Base-by-base conservation (phyloP, 2,888 invertebrate genomes). In the Cyrtodaria siliqua region DNA sequence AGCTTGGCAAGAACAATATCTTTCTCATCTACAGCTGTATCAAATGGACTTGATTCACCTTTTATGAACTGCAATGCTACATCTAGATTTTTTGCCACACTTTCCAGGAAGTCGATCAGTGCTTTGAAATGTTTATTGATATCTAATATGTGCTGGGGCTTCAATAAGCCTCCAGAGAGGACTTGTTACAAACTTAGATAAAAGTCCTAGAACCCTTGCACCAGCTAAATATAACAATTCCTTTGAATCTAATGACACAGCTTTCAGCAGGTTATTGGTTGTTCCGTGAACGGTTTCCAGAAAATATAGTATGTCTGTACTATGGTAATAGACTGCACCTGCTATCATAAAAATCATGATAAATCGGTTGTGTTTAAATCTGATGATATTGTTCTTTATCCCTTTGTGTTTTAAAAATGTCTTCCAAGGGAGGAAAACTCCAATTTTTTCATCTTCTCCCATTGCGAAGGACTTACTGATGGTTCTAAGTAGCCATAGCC, bases 381-480 rank as follows among this genome's bases (percentile, higher is more conserved):
- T n/a, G 16, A 59, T 18, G 4, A 59, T 50, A 12, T 38, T 4
- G 40, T 59, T 59, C 1, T 23, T 49, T 24, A 42, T 33, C 12
- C 23, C 20, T 16, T 55, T 56, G 20, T 62, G 38, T 33, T 49
- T 53, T 4, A 72, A 24, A 33, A 42, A 72, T 29, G 72, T 66
- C 42, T 66, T 57, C 64, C 64, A 72, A 4, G 29, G 29, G 2
- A 52, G 38, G 44, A 23, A 52, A 1, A 40, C 57, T 27, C 66
- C 72, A 64, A 53, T 66, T 40, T 72, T 72, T 24, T 73, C 73
- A 61, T 73, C 73, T 47, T 67, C 55, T 2, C 67, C 73, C 20
- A 55, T 47, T 14, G 73, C 67, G 40, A 59, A 73, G 4, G 23
- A n/a, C 50, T 73, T 67, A 27, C 67, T 55, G 24, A 52, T 33